Conservation (phyloP, 2,113 vertebrate species). For the Otolemur garnettii region DNA sequence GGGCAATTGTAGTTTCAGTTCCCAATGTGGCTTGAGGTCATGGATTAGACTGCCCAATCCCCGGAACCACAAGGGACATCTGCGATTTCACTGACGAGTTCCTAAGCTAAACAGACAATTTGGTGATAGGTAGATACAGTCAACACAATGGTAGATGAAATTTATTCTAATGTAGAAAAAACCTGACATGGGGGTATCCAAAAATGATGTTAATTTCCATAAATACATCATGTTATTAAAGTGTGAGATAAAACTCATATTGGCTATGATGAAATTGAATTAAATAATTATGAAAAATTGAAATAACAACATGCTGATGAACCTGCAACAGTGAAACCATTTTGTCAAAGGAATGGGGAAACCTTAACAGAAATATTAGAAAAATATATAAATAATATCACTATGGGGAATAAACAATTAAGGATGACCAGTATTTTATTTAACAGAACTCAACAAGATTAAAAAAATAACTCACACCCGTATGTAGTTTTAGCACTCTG, state of each 20-base stretch:
- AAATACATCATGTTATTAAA: conserved; percentile 34
- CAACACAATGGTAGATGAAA: not conserved
- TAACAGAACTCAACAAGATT: conserved; percentile 6
- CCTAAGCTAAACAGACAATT: not conserved
- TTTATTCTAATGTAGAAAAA: not conserved
- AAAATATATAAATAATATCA: not conserved
- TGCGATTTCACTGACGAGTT: not conserved
- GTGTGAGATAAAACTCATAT: not conserved
- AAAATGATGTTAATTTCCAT: conserved; percentile 21
- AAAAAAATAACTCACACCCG: not conserved
- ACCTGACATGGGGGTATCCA: not conserved
- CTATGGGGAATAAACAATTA: not conserved
- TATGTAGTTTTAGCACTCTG: no score
- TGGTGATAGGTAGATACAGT: not conserved
- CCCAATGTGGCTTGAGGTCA: not conserved
- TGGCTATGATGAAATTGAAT: not conserved
- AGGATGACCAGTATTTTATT: not conserved
- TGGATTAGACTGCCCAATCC: not conserved
- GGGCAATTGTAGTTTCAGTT: not conserved
- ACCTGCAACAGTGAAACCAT: not conserved
- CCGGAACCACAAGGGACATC: not conserved
- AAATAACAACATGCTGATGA: not conserved
- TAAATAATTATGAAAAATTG: conserved; percentile 54
- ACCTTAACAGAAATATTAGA: conserved; percentile 7
- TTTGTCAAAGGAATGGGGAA: conserved; percentile 21